Conservation (phyloP, 2,888 invertebrate species). For the Geotrupes spiniger region DNA sequence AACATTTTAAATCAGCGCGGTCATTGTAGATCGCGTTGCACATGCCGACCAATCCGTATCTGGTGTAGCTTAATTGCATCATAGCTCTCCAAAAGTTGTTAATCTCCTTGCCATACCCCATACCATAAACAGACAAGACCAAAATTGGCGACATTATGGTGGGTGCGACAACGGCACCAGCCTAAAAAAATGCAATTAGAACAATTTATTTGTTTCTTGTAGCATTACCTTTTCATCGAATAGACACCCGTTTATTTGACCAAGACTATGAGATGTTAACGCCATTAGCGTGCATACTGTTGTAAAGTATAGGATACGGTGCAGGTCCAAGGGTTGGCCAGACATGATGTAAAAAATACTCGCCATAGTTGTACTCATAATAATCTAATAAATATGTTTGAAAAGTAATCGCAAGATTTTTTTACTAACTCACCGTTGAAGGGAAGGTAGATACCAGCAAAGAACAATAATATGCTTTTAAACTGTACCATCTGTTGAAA, state of each 20-base stretch:
- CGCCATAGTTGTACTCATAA: slow-evolving; percentile 51
- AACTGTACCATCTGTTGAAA: slow-evolving; percentile 75
- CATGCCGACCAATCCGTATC: slow-evolving; percentile 64
- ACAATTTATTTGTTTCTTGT: background rate
- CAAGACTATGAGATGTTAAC: slow-evolving; percentile 14
- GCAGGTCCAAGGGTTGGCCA: slow-evolving; percentile 16
- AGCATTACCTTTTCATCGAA: too few relatives aligned
- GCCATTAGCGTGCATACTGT: slow-evolving; percentile 3
- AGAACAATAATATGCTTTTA: slow-evolving; percentile 71
- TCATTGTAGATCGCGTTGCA: slow-evolving; percentile 9
- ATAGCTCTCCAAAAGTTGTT: slow-evolving; percentile 56
- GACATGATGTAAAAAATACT: slow-evolving; percentile 13
- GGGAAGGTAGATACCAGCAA: slow-evolving; percentile 65
- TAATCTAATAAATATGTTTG: too few relatives aligned
- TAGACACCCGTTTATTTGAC: slow-evolving; percentile 6
- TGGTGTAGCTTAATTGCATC: slow-evolving; percentile 62
- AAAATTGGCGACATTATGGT: slow-evolving; percentile 57
- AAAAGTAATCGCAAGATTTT: too few relatives aligned
- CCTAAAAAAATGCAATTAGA: slow-evolving; percentile 51
- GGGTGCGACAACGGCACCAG: slow-evolving; percentile 61
- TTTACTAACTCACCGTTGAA: slow-evolving; percentile 61
- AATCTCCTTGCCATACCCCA: slow-evolving; percentile 59
- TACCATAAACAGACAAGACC: slow-evolving; percentile 60
- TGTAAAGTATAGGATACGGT: slow-evolving; percentile 9
- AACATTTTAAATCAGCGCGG: slow-evolving; percentile 8